phyloP scores from a whole-genome alignment of 2,113 vertebrate species.

The Chaetodon trifascialis region DNA sequence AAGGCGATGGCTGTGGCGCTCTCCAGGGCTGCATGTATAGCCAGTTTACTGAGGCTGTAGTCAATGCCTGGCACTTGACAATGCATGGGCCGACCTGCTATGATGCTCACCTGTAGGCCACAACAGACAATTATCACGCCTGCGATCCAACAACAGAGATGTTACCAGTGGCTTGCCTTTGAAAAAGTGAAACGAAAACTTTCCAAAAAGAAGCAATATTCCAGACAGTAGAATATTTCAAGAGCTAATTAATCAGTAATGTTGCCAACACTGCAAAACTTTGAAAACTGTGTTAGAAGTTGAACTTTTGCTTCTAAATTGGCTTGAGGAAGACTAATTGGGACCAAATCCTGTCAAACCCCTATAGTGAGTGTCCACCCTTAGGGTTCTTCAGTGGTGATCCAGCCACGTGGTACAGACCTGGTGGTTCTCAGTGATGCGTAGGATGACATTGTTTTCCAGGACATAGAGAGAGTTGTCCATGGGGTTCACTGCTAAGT shows the following conservation, averaged over 20 bases:
- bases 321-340: conserved; percentile 67
- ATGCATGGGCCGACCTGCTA: conserved; percentile 98
- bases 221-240: conserved; percentile 37
- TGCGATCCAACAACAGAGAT: background rate
- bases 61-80: conserved; percentile 99
- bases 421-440: conserved; percentile 99
- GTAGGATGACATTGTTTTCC: conserved; percentile 98
- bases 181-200: conserved; percentile 13
- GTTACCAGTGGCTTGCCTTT: background rate
- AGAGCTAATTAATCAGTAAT: conserved; percentile 60
- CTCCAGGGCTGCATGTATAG: conserved; percentile 97
- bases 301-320: conserved; percentile 63
- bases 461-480: conserved; percentile 99
- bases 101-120: conserved; percentile 94
- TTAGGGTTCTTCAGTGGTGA: conserved; percentile 32
- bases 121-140: background rate
- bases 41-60: conserved; percentile 99
- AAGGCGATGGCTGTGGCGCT: conserved; percentile 97
- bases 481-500: conserved; percentile 98
- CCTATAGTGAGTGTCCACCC: conserved; percentile 28
- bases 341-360: conserved; percentile 62
- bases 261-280: conserved; percentile 49
- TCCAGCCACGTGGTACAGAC: conserved; percentile 77
- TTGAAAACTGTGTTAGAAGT: conserved; percentile 31
- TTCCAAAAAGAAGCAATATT: conserved; percentile 28